These are phyloP conservation scores for Halotydeus destructor DNA, from an alignment of 1,140 invertebrate species.

Conservation along the genomic window DNA sequence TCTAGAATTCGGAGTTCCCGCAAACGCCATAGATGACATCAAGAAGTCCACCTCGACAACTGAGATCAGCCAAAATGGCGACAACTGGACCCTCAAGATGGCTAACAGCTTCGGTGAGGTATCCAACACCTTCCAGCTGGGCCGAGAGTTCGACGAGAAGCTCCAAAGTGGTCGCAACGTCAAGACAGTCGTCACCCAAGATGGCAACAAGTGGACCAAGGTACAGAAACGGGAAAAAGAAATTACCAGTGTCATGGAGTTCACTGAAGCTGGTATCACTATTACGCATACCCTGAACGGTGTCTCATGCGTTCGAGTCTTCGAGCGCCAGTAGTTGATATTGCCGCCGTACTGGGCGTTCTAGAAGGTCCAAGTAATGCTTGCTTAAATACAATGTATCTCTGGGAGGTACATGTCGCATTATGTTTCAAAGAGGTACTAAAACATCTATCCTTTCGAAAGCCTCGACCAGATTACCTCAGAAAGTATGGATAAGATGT, in stretches of 20 bases:
- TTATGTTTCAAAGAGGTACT: too few species aligned
- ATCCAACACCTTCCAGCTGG: conserved; percentile 49
- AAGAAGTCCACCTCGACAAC: neutral
- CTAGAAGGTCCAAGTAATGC: too few species aligned
- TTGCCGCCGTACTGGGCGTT: too few species aligned
- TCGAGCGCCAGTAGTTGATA: conserved; percentile 6
- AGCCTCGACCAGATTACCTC: too few species aligned
- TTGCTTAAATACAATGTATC: too few species aligned
- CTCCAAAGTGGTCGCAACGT: conserved; percentile 65
- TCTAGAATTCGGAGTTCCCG: neutral
- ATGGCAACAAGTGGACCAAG: conserved; percentile 39
- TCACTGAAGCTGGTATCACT: too few species aligned
- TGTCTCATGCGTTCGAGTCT: conserved; percentile 8
- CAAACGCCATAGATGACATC: neutral
- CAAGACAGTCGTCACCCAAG: conserved; percentile 26
- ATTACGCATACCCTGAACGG: too few species aligned
- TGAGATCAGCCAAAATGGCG: neutral
- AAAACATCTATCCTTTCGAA: too few species aligned
- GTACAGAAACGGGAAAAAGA: conserved; percentile 28
- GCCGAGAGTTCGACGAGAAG: conserved; percentile 60
- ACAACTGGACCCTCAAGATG: conserved; percentile 43
- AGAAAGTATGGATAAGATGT: too few species aligned
- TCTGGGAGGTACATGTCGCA: too few species aligned
- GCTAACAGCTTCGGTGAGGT: conserved; percentile 61
- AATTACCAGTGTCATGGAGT: neutral